Percentiles rank a stretch among this genome's conserved stretches.
phyloP scores from a whole-genome alignment of 2,113 vertebrate species.

The Phylloscopus trochiloides region DNA sequence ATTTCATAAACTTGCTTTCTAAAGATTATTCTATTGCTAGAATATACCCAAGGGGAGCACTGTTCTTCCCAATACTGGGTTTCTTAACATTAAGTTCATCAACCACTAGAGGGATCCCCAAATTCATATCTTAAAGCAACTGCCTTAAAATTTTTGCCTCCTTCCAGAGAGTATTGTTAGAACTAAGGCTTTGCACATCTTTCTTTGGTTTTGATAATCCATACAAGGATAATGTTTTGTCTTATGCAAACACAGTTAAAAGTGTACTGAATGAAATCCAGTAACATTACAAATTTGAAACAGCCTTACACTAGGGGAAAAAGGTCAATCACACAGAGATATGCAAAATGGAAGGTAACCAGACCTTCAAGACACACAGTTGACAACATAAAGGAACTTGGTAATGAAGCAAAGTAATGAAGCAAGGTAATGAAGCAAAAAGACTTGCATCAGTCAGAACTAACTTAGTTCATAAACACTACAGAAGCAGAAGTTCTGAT shows the following conservation, averaged over 20 bases:
- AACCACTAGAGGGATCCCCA: conserved; percentile 35
- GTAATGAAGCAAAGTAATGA: not conserved
- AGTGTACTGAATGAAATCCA: not conserved
- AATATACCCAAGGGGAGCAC: not conserved
- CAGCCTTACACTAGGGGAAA: not conserved
- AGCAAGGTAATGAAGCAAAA: not conserved
- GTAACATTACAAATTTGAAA: not conserved
- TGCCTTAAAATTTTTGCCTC: not conserved
- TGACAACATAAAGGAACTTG: not conserved
- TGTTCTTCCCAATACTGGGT: not conserved
- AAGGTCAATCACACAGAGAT: not conserved
- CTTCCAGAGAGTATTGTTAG: not conserved
- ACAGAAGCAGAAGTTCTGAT: not conserved
- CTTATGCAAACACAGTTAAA: not conserved
- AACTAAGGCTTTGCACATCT: not conserved
- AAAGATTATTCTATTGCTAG: not conserved
- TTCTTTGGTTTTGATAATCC: not conserved
- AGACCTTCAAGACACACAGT: not conserved
- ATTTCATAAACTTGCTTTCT: not conserved
- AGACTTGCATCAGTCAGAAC: not conserved
- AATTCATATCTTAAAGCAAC: not conserved
- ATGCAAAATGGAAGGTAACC: not conserved
- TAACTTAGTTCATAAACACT: not conserved
- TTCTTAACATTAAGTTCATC: not conserved
- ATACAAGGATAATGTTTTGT: not conserved